Base-by-base conservation (phyloP, 2,113 vertebrate species). In the Hemiprocne comata region DNA sequence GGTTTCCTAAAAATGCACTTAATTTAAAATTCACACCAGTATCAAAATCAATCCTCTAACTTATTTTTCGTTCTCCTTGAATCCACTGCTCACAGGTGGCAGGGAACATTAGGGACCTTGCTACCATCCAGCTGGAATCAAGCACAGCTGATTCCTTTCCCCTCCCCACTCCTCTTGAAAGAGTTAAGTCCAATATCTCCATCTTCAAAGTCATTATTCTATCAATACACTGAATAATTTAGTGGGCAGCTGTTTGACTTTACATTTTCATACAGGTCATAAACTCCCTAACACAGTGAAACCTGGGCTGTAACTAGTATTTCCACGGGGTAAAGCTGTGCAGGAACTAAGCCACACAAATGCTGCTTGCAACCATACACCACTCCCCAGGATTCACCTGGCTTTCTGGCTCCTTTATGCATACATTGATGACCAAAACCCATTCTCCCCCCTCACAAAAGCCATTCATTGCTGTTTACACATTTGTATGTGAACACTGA, bases 201-300 rank as follows among this genome's bases (percentile, higher is more conserved):
- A 44, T 17, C 65, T 23, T 24, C 93, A 64, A 42, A 93, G 87
- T 12, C 93, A 75, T 58, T 92, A 61, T 29, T 42, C 93, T 18
- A 34, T 79, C 92, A 33, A 82, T 76, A 46, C 6, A 0, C 66
- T 95, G 91, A 95, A 94, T 95, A 84, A 97, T 96, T 93, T 12
- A 94, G 70, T 1, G 72, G 89, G 77, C 84, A 94, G 80, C 66
- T 87, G 86, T 65, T 94, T 33, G 93, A 85, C 81, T 82, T 50
- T 77, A 76, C 31, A 24, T 92, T 85, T 92, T 85, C 34, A 84
- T 4, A 40, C 87, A 89, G 89, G 82, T 85, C 87, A 91, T 57
- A 79, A 95, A 95, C 55, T 58, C 61, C 20, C 55, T 73, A 54
- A 58, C 2, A 67, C 57, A 50, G 65, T n/a, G 70, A 36, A 54